Base-by-base conservation (phyloP, 2,888 invertebrate genomes). In the Spicauda simplicius region DNA sequence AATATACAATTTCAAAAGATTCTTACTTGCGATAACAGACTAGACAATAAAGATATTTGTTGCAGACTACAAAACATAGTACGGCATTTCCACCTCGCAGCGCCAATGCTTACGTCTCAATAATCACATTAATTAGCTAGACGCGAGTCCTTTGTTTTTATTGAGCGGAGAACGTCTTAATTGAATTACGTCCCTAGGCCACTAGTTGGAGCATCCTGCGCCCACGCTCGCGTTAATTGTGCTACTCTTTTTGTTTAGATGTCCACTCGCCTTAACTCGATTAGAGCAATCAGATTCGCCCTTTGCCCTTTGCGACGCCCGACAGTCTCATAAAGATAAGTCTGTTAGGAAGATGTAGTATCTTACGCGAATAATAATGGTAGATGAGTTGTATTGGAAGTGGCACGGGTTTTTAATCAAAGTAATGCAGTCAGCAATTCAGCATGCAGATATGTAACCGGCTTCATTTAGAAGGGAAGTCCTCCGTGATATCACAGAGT, bases 231-330 rank as follows among this genome's bases (percentile, higher is more conserved):
- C 76, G 79, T 77, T 89, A 91, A 91, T 91, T 90, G 87, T 82
- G 79, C 80, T 82, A 81, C 85, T 92, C 91, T 90, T 92, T 90
- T 91, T 92, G 90, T 91, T 91, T 88, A 82, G 80, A 81, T 82
- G 84, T 83, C 80, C 83, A 80, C 80, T 61, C 79, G 81, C 77
- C 77, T 84, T 91, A 90, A 91, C 87, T 92, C 89, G 88, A 91
- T 92, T 92, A 92, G 78, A 80, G 77, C 91, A 92, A 92, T 92
- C 92, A 89, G 84, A 86, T 82, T 76, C 79, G 90, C 87, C 90
- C 91, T 90, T 86, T 91, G 91, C 77, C 87, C 77, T 54, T 50
- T 16, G 16, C 37, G 41, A 58, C 64, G 58, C 64, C 58, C 37
- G 53, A 53, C 58, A 33, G 25, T 48, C 52, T 64, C 41, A 45